Base-by-base conservation (phyloP, 2,888 invertebrate species). In the Dasysyrphus tricinctus region DNA sequence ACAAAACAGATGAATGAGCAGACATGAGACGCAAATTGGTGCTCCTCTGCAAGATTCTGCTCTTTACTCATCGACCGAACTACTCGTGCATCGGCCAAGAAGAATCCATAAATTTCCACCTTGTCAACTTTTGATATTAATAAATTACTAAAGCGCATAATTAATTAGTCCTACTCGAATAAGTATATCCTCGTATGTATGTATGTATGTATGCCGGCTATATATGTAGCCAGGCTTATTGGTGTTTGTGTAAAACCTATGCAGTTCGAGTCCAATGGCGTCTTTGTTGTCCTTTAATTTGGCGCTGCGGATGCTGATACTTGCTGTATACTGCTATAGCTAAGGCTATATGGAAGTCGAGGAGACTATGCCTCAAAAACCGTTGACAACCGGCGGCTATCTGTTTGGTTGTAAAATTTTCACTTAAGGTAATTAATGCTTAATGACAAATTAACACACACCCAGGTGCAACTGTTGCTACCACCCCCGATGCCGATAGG, bases 51-150 rank as follows among this genome's bases (percentile, higher is more conserved):
- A 74, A 44, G 39, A 75, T 32, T 34, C 56, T 37, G 19, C 14
- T 37, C 56, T 24, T 29, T n/a, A 47, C 59, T 14, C 44, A 11
- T 11, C 54, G 14, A 14, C 51, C 19, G 5, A 51, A 29, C 29
- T 0, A 14, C 24, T 24, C 54, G 24, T 49, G 79, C 76, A 69
- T 65, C 83, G 72, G 69, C 70, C 72, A 65, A 73, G 80, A 88
- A 88, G 88, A 89, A 89, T 91, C 89, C 92, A 91, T 91, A 91
- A 92, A 91, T 92, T 91, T 91, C 91, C 92, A 92, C 91, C 92
- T 91, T 91, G 91, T 92, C 91, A 91, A 92, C 91, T 92, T 91
- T 92, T 92, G 91, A 91, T 91, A 92, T 91, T 91, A 91, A 91
- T 91, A 91, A 91, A 92, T 91, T 91, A 92, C 91, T 90, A 91